Percentiles rank a stretch among this genome's conserved stretches.
Evolutionary conservation across 2,797 vertebrate genomes (phyloP).

Genomic region (Myotis findleyi): DNA sequence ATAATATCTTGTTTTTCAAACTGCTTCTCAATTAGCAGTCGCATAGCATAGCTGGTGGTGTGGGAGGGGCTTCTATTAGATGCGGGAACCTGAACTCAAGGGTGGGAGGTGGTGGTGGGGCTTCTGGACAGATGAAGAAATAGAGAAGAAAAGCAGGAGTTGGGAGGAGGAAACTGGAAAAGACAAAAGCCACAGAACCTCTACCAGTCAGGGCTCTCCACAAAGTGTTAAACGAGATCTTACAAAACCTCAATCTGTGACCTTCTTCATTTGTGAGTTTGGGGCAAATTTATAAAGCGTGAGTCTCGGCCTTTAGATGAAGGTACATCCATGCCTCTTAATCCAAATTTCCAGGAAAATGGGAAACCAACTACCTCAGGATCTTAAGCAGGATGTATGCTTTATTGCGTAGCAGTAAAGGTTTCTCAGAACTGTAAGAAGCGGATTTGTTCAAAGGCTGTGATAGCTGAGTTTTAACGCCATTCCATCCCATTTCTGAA

Average conservation of each 20-base stretch:
- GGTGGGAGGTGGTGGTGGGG: no score
- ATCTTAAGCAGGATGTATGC: conserved; percentile 94
- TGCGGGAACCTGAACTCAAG: background rate
- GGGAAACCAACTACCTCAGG: conserved; percentile 88
- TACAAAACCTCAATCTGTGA: conserved; percentile 84
- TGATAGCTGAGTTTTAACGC: conserved; percentile 94
- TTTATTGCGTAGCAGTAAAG: conserved; percentile 93
- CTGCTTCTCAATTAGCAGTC: background rate
- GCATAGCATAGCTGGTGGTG: background rate
- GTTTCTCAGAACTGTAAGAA: conserved; percentile 96
- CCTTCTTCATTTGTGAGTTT: conserved; percentile 83
- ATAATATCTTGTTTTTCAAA: conserved; percentile 2
- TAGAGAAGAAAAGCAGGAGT: background rate
- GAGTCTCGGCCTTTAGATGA: conserved; percentile 77
- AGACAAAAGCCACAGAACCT: background rate
- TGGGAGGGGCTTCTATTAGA: background rate
- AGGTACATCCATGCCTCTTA: conserved; percentile 80
- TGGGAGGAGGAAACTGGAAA: background rate
- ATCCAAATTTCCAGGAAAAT: conserved; percentile 80
- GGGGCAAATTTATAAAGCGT: conserved; percentile 75
- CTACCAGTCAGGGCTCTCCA: background rate
- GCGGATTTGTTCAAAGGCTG: conserved; percentile 93
- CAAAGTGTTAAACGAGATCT: conserved; percentile 82
- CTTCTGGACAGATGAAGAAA: background rate
- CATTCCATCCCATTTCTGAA: conserved; percentile 94